phyloP scores from a whole-genome alignment of 2,797 vertebrate genomes.

The Lindbergichthys nudifrons region DNA sequence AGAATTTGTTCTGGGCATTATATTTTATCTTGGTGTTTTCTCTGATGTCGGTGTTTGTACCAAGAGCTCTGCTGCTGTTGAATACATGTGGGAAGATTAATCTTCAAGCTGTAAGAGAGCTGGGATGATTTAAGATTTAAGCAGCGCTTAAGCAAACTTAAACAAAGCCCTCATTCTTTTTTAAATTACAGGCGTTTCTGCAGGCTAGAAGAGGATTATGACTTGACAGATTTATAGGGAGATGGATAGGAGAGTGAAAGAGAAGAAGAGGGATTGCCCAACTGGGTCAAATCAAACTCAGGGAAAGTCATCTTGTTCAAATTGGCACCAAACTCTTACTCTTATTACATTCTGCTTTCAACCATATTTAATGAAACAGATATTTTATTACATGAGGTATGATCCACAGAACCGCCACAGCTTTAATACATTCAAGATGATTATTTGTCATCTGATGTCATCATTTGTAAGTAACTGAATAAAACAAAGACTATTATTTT shows the following conservation, averaged over 20 bases:
- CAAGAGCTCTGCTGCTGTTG: constrained; percentile 10
- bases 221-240: constrained; percentile 60
- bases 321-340: constrained; percentile 23
- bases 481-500: not conserved
- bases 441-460: constrained; percentile 25
- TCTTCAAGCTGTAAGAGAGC: constrained; percentile 34
- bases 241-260: constrained; percentile 25
- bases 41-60: constrained; percentile 38
- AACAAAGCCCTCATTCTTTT: constrained; percentile 74
- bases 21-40: constrained; percentile 43
- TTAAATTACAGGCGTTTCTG: constrained; percentile 45
- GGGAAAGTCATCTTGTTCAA: constrained; percentile 35
- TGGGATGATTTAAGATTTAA: constrained; percentile 58
- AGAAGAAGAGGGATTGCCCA: constrained; percentile 29
- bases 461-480: constrained; percentile 37
- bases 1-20: constrained; percentile 10
- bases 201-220: constrained; percentile 62
- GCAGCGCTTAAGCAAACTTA: constrained; percentile 47
- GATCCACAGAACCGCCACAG: constrained; percentile 26
- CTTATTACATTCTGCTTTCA: constrained; percentile 27
- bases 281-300: constrained; percentile 35
- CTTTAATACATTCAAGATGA: constrained; percentile 15
- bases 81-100: constrained; percentile 55
- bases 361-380: constrained; percentile 12
- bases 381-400: constrained; percentile 7